Base-by-base conservation (phyloP, 2,113 vertebrate genomes). In the Ptyas mucosa region DNA sequence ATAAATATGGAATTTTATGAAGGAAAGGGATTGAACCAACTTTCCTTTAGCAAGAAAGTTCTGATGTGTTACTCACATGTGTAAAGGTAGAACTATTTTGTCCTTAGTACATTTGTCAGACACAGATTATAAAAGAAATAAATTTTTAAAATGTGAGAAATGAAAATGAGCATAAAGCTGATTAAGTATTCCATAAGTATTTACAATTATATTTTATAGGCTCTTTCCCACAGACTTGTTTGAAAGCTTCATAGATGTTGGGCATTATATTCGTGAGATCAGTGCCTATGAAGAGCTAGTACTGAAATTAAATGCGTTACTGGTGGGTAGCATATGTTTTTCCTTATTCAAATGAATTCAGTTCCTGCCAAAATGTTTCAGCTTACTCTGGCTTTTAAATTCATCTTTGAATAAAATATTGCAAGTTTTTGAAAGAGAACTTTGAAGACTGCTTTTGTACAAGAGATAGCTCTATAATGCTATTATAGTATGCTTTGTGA, bases 221-320 rank as follows among this genome's bases (percentile, higher is more conserved):
- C 97, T 99, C 90, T 98, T 99, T 96, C 98, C 98, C 94, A 96
- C 98, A 29, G 98, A 98, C 86, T 96, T 99, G 91, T 99, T 99
- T 97, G 98, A 98, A 98, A 95, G 98, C 97, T 99, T 99, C 97
- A 99, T 99, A 95, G 98, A 99, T 94, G 96, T 99, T 97, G 99
- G 98, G 94, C 98, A 99, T 96, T 99, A 99, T 49, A 97, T 98
- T n/a, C 96, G 97, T 91, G 98, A 99, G 94, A 98, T 99, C 90
- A 11, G 97, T 55, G 98, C 98, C 90, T 99, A 99, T 12, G 98
- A 98, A 96, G 97, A 96, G 8, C 95, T 99, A 94, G 98, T 98
- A 85, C 97, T 96, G 21, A 98, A 97, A 96, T 94, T 99, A 93
- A 98, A 98, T 89, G 96, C 96, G 61, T 97, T 98, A 95, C 96